Evolutionary conservation across 1,140 invertebrate genomes (phyloP), one percentile per base, ranked within the genome.

Genomic region (Physella acuta): DNA sequence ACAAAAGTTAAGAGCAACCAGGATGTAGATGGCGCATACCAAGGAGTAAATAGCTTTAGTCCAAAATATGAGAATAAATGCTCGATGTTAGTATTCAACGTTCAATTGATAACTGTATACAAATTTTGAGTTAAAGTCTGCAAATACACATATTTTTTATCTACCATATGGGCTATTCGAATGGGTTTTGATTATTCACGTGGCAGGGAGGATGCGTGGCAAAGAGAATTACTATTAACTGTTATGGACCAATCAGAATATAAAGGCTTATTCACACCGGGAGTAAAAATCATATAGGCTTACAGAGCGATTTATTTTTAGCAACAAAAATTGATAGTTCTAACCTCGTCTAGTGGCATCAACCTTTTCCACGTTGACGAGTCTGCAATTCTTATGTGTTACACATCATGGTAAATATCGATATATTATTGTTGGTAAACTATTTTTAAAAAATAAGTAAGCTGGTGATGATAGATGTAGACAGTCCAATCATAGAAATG

Each of bases 241-340:
- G 55, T 49, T 31, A 30, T 60, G 39, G 62, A 56, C 77, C 77
- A 79, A 79, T 79, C 70, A 75, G 62, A 73, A 62, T 8, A 4
- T 44, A 17, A 33, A 59, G 77, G 71, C 72, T 74, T 75, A 70
- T 28, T 28, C 16, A 34, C 34, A 55, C 69, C 60, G 53, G 37
- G 36, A 61, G 67, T 67, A 37, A 24, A 8, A 36, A 33, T 17
- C 5, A 28, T 14, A 36, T 26, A 55, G 39, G 20, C 39, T 20
- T 44, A 20, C 39, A 66, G 44, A 72, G 59, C 36, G 28, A 16
- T n/a, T 39, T 34, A 69, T 69, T 49, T 69, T 65, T 64, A 59
- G 36, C 66, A 44, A 49, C 44, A 26, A 62, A 55, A 61, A 63
- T 58, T 34, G 49, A 34, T 60, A 69, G 33, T 30, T 62, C 51